Percentiles rank a stretch among this genome's conserved stretches.
phyloP scores from a whole-genome alignment of 2,888 invertebrate genomes.

The Dichetophora obliterata region DNA sequence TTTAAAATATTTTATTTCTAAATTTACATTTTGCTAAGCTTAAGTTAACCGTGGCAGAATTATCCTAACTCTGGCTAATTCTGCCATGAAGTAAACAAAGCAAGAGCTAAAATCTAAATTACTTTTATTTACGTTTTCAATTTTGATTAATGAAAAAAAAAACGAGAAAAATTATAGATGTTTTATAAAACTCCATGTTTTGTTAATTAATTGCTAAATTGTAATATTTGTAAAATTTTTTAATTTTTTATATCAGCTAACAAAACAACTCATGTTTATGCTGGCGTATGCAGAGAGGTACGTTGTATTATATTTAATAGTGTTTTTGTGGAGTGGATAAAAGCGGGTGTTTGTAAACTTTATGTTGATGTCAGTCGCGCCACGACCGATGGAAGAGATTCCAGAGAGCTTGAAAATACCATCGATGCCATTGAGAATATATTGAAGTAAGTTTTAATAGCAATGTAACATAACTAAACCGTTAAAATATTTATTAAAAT shows the following conservation, averaged over 20 bases:
- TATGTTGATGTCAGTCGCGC: slow-evolving; percentile 43
- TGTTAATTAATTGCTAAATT: neutral
- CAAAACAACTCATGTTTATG: slow-evolving; percentile 48
- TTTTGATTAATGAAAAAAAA: too few species aligned
- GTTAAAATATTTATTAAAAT: too few species aligned
- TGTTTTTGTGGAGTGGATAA: slow-evolving; percentile 44
- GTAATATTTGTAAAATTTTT: neutral
- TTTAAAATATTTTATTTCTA: too few species aligned
- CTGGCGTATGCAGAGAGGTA: slow-evolving; percentile 45
- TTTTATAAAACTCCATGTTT: too few species aligned
- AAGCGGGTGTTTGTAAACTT: slow-evolving; percentile 42
- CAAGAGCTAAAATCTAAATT: too few species aligned
- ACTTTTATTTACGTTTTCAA: too few species aligned
- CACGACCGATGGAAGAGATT: neutral
- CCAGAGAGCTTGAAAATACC: slow-evolving; percentile 28
- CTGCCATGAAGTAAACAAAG: too few species aligned
- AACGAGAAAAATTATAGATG: too few species aligned
- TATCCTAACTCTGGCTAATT: too few species aligned
- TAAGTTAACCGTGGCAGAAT: too few species aligned
- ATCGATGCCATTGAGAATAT: slow-evolving; percentile 32
- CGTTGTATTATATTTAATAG: slow-evolving; percentile 45
- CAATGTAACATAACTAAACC: neutral
- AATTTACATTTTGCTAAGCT: too few species aligned
- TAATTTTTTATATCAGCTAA: slow-evolving; percentile 35
- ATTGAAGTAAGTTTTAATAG: slow-evolving; percentile 28